phyloP scores from a whole-genome alignment of 1,140 invertebrate genomes.

The Drosophila bipectinata region DNA sequence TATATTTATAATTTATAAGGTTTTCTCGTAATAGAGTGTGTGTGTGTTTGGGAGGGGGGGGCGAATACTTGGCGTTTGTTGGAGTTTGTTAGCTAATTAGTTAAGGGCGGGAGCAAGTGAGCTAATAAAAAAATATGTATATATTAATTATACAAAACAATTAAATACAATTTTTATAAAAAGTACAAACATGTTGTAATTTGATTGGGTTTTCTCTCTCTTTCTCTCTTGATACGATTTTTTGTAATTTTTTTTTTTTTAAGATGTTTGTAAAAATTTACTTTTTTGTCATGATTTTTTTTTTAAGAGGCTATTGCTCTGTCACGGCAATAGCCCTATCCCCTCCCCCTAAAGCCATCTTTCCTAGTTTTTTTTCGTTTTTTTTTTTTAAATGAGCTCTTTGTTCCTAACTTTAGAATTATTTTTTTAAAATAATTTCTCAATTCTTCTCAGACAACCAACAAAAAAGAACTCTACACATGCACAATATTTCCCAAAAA shows the following conservation, averaged over 20 bases:
- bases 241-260: slow-evolving; percentile 7
- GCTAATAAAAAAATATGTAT: slow-evolving; percentile 60
- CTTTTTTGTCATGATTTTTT: slow-evolving; percentile 48
- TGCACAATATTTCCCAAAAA: neutral
- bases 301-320: slow-evolving; percentile 32
- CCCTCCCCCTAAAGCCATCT: neutral
- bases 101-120: slow-evolving; percentile 54
- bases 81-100: slow-evolving; percentile 48
- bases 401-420: neutral
- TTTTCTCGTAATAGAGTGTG: slow-evolving; percentile 23
- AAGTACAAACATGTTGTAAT: slow-evolving; percentile 65
- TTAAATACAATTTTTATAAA: slow-evolving; percentile 72
- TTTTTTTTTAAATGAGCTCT: neutral
- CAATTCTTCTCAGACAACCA: neutral
- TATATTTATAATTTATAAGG: slow-evolving; percentile 46
- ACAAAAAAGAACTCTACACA: neutral
- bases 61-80: slow-evolving; percentile 52
- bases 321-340: slow-evolving; percentile 59
- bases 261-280: slow-evolving; percentile 4
- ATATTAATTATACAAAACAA: slow-evolving; percentile 64
- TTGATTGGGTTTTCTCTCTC: slow-evolving; percentile 6
- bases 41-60: slow-evolving; percentile 1
- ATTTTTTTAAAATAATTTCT: neutral
- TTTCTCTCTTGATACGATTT: slow-evolving; percentile 10
- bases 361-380: neutral